Evolutionary conservation across 2,113 vertebrate species (phyloP), one percentile per base, ranked within the genome.

Genomic region (Phaethon lepturus): DNA sequence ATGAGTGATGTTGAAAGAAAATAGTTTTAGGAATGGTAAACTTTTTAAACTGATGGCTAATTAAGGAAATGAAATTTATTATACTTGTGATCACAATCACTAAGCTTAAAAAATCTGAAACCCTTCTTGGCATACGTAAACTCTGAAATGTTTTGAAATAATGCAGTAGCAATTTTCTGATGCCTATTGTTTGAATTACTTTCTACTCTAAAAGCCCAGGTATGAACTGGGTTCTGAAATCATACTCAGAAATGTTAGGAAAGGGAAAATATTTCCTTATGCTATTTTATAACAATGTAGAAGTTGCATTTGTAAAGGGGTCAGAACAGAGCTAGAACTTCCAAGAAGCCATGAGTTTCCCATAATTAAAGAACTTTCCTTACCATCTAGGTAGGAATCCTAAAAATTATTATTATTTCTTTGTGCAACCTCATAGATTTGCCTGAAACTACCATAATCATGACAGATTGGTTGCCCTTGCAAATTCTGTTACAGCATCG

Each of bases 1-100:
- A 93, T 74, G 13, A 93, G n/a, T 76, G 80, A 95, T 85, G 74
- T 85, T 97, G 95, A 83, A 98, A 97, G 96, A 97, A 96, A 97
- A 92, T 80, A 85, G 33, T 44, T 72, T 66, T 82, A 87, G 25
- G 29, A 97, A 91, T 66, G 38, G 3, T 47, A 84, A 69, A 68
- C 11, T 74, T 95, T 88, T 95, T 72, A 22, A 45, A 94, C 17
- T 59, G 40, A 52, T 72, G 26, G 38, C 83, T 64, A 84, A 71
- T 58, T 91, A 88, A 84, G 44, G 45, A 83, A 91, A 95, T 52
- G 5, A 24, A 83, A 68, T 47, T 78, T 95, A 33, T 62, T 60
- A 80, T 59, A 58, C 12, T 75, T 84, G 58, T n/a, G 19, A 75
- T 31, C 90, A 62, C 4, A 79, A 26, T 42, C 38, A 16, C 23